phyloP scores from a whole-genome alignment of 2,113 vertebrate species.

The Kobus ellipsiprymnus region DNA sequence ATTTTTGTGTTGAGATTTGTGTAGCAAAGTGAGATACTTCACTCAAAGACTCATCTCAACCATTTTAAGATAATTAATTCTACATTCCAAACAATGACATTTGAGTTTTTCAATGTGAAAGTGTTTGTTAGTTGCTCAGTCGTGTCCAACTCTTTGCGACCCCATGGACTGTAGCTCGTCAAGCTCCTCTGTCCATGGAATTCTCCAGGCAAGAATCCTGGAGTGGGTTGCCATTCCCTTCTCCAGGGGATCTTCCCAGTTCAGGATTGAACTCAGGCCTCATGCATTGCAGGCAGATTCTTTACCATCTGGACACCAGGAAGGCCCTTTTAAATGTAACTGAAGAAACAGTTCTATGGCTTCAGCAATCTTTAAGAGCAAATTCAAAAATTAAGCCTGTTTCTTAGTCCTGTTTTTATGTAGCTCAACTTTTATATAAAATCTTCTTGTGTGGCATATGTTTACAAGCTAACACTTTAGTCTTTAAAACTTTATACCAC shows the following conservation, averaged over 20 bases:
- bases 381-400: neutral
- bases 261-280: neutral
- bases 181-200: neutral
- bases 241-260: neutral
- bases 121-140: neutral
- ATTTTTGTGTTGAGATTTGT: neutral
- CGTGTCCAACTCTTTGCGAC: rapidly evolving
- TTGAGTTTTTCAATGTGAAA: neutral
- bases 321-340: neutral
- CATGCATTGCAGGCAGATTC: neutral
- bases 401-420: neutral
- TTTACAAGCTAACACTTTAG: neutral
- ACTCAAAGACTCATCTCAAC: neutral
- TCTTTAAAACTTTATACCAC: neutral
- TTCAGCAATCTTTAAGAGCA: neutral
- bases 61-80: neutral
- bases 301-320: neutral
- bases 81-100: neutral
- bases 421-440: neutral
- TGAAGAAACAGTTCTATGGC: neutral
- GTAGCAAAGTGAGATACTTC: neutral
- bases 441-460: neutral
- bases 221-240: neutral
- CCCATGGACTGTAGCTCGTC: neutral
- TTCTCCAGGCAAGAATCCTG: neutral